A percentile compares a stretch with the other conserved stretches of the same genome.
Conservation (phyloP, 2,888 invertebrate genomes). For the Bombylius major region DNA sequence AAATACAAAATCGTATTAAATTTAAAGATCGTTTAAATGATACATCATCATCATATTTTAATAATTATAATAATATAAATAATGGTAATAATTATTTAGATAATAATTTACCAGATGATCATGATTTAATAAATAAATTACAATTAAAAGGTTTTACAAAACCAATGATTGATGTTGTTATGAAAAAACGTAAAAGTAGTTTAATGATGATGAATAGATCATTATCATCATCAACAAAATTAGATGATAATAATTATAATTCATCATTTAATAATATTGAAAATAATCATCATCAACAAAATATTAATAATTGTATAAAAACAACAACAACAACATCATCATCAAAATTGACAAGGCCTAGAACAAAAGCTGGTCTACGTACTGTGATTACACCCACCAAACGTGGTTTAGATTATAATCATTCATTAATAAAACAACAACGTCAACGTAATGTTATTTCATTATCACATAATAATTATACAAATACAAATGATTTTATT, state of each 20-base stretch:
- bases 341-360: constrained; percentile 1
- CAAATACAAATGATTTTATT: background rate
- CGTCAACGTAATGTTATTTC: background rate
- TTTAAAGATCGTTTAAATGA: constrained; percentile 25
- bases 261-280: background rate
- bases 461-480: background rate
- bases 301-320: background rate
- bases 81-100: constrained; percentile 9
- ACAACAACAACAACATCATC: constrained; percentile 9
- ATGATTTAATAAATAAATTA: constrained; percentile 5
- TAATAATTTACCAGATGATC: constrained; percentile 12
- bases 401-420: constrained; percentile 11
- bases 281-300: background rate
- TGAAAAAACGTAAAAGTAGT: constrained; percentile 12
- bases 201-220: background rate
- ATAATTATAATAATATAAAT: background rate
- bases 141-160: constrained; percentile 17
- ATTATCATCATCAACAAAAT: constrained; percentile 10
- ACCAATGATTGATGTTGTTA: constrained; percentile 17
- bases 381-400: constrained; percentile 15
- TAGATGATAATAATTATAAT: constrained; percentile 4
- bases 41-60: background rate
- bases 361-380: constrained; percentile 13
- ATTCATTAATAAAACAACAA: constrained; percentile 5
- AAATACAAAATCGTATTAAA: constrained; percentile 28